phyloP scores from a whole-genome alignment of 2,888 invertebrate species.

The Lepidocyrtinus sp. region DNA sequence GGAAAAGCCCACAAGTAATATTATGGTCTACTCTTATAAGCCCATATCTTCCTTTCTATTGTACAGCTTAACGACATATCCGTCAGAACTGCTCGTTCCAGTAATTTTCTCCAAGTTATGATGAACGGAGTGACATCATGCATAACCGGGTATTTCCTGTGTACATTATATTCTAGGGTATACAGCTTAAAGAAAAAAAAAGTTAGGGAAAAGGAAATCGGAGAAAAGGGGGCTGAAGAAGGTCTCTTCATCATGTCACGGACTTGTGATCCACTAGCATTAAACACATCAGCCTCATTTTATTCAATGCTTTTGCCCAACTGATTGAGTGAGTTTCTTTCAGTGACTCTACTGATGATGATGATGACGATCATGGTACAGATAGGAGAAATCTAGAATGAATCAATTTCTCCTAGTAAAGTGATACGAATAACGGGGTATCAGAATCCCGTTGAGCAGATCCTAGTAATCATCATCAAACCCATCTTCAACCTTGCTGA shows the following conservation, averaged over 20 bases:
- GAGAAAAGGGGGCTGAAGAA: constrained; percentile 24
- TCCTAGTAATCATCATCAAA: neutral
- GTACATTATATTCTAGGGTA: neutral
- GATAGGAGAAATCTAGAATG: too few relatives aligned
- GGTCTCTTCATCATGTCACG: constrained; percentile 45
- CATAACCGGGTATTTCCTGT: constrained; percentile 52
- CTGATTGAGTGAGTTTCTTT: constrained; percentile 35
- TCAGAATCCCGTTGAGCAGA: neutral
- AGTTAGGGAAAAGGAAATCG: constrained; percentile 4
- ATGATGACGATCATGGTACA: constrained; percentile 6
- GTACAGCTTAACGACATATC: neutral
- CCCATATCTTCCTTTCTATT: neutral
- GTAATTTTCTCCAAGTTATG: neutral
- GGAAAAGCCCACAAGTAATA: too few relatives aligned
- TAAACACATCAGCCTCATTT: constrained; percentile 28
- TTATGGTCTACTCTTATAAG: too few relatives aligned
- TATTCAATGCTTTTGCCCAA: constrained; percentile 24
- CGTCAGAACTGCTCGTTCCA: neutral
- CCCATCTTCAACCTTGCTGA: constrained; percentile 8
- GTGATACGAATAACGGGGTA: constrained; percentile 11
- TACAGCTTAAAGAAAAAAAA: constrained; percentile 3
- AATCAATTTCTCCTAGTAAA: neutral
- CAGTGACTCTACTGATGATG: constrained; percentile 1
- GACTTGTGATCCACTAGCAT: constrained; percentile 35
- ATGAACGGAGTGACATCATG: constrained; percentile 34